Evolutionary conservation across 2,888 invertebrate species (phyloP).

Genomic region (Idaea dimidiata): DNA sequence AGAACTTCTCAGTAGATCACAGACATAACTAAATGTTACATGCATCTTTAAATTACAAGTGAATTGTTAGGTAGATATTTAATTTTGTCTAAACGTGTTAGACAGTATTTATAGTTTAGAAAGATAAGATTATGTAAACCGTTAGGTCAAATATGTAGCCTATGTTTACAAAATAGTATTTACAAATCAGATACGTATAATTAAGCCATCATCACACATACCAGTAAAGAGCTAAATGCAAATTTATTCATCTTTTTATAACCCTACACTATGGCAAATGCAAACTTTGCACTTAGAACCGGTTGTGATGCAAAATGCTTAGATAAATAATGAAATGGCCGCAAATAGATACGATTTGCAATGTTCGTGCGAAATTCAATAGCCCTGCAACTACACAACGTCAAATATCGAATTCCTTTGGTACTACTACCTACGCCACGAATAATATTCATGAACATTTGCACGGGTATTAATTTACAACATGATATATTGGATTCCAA

Average conservation of each 20-base stretch:
- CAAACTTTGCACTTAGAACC: neutral
- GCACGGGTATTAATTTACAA: slow-evolving; percentile 24
- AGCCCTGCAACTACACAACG: slow-evolving; percentile 30
- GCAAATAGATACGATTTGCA: slow-evolving; percentile 24
- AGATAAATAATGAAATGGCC: slow-evolving; percentile 22
- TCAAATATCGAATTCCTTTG: slow-evolving; percentile 40
- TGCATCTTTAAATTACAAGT: neutral
- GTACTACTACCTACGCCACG: slow-evolving; percentile 8
- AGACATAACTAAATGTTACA: too few relatives aligned
- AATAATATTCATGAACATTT: neutral
- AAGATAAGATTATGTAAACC: neutral
- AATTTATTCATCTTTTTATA: neutral
- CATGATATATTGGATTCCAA: slow-evolving; percentile 12
- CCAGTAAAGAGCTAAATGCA: neutral
- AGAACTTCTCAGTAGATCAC: too few relatives aligned
- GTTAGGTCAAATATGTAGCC: neutral
- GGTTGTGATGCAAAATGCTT: neutral
- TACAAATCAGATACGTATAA: neutral
- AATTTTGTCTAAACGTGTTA: neutral
- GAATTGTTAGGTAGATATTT: neutral
- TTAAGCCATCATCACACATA: neutral
- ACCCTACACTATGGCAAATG: neutral
- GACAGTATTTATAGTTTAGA: neutral
- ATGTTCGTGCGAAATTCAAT: slow-evolving; percentile 32
- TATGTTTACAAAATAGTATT: neutral